Percentiles rank a stretch among this genome's conserved stretches.
Evolutionary conservation across 2,113 vertebrate genomes (phyloP).

Genomic region (Erythrocebus patas): DNA sequence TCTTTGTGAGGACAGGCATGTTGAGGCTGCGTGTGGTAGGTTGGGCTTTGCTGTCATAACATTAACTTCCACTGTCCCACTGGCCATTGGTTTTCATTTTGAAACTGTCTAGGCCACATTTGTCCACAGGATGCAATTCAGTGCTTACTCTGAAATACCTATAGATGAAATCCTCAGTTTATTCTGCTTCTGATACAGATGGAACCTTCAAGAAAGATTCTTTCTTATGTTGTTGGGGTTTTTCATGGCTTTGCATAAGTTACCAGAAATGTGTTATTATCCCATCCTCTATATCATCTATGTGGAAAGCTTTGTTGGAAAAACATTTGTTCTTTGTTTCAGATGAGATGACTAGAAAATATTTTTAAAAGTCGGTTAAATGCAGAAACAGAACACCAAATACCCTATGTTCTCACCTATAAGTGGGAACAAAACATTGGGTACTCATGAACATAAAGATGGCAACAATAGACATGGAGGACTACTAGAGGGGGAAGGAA

Average conservation of each 20-base stretch:
- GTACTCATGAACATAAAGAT: no score
- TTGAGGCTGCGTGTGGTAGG: not conserved
- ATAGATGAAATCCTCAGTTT: not conserved
- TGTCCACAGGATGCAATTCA: not conserved
- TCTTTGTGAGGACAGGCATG: no score
- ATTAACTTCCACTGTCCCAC: not conserved
- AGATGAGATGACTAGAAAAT: not conserved
- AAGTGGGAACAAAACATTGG: no score
- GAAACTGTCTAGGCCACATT: not conserved
- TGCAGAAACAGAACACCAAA: no score
- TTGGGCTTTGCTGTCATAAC: rapidly evolving
- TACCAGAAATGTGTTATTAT: not conserved
- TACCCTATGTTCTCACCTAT: no score
- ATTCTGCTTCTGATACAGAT: not conserved
- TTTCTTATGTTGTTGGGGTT: not conserved
- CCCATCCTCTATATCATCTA: not conserved
- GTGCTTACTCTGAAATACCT: not conserved
- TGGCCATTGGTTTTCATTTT: not conserved
- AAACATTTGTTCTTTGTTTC: not conserved
- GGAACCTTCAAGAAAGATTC: not conserved
- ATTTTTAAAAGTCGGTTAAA: not conserved
- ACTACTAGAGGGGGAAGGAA: no score
- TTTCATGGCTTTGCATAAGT: not conserved
- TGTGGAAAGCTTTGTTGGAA: not conserved
- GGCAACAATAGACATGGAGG: no score